Evolutionary conservation across 2,888 invertebrate genomes (phyloP).

Genomic region (Drosophila neonasuta): DNA sequence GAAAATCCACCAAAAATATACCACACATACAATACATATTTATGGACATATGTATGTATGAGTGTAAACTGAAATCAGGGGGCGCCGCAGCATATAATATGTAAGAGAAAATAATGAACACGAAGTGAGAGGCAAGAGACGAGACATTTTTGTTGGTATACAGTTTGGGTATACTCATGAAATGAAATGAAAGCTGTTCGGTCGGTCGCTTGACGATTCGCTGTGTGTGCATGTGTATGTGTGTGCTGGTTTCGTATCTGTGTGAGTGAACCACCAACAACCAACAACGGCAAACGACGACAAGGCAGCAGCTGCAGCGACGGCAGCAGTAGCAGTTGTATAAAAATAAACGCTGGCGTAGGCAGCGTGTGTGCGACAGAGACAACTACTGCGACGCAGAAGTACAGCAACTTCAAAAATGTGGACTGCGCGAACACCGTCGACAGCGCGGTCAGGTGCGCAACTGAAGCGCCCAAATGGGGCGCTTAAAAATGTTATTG

Average conservation of each 20-base stretch:
- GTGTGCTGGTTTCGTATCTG: slow-evolving; percentile 22
- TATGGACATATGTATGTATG: background rate
- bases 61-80: slow-evolving; percentile 1
- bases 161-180: slow-evolving; percentile 52
- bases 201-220: slow-evolving; percentile 51
- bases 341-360: slow-evolving; percentile 74
- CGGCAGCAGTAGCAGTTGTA: slow-evolving; percentile 68
- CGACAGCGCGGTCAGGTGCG: slow-evolving; percentile 51
- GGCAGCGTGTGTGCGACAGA: slow-evolving; percentile 69
- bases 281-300: slow-evolving; percentile 20
- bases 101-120: background rate
- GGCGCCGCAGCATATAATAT: background rate
- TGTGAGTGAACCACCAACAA: slow-evolving; percentile 43
- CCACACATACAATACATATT: no score
- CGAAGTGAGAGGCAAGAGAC: slow-evolving; percentile 16
- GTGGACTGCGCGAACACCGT: slow-evolving; percentile 65
- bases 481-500: slow-evolving; percentile 22
- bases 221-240: slow-evolving; percentile 4
- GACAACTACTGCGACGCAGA: slow-evolving; percentile 77
- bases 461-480: slow-evolving; percentile 27
- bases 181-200: slow-evolving; percentile 72
- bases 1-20: slow-evolving; percentile 20
- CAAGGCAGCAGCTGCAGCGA: slow-evolving; percentile 53
- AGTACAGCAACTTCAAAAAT: slow-evolving; percentile 78
- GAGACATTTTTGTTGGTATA: slow-evolving; percentile 48